A percentile compares a stretch with the other conserved stretches of the same genome.
Evolutionary conservation across 2,113 vertebrate genomes (phyloP).

Genomic region (Nyctibius bracteatus): DNA sequence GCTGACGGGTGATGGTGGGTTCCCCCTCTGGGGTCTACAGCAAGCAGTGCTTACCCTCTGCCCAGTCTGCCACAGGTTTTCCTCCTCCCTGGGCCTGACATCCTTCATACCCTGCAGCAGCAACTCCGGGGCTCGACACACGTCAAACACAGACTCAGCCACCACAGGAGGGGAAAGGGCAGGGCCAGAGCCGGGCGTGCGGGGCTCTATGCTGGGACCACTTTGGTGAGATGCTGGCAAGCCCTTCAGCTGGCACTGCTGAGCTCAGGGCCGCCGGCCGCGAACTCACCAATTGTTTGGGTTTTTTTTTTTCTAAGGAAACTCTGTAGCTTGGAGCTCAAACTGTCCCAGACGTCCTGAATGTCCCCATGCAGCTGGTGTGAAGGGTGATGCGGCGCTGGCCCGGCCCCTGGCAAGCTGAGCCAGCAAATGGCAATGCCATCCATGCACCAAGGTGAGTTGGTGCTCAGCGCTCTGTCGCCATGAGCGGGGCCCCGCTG

Average conservation of each 20-base stretch:
- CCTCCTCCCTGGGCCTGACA: not conserved
- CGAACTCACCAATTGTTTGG: not conserved
- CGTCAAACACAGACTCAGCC: not conserved
- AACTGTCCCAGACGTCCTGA: accelerated
- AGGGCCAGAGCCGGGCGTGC: accelerated
- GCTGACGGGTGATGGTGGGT: accelerated
- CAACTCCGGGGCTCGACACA: not conserved
- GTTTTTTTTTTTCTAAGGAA: not conserved
- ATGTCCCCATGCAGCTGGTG: not conserved
- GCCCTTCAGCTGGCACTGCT: not conserved
- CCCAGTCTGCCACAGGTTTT: not conserved
- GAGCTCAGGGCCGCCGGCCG: not conserved
- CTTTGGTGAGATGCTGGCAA: not conserved
- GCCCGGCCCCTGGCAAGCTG: accelerated
- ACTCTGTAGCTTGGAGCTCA: not conserved
- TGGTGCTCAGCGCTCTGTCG: not conserved
- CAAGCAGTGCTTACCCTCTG: not conserved
- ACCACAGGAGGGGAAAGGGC: not conserved
- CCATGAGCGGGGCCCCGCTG: not conserved
- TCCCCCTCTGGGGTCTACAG: not conserved
- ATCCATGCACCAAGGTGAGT: not conserved
- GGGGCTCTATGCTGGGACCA: not conserved
- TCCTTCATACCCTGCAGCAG: not conserved
- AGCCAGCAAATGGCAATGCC: not conserved
- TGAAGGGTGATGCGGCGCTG: accelerated